Percentiles rank a stretch among this genome's conserved stretches.
Evolutionary conservation across 2,113 vertebrate species (phyloP).

Genomic region (Crotalus helleri): DNA sequence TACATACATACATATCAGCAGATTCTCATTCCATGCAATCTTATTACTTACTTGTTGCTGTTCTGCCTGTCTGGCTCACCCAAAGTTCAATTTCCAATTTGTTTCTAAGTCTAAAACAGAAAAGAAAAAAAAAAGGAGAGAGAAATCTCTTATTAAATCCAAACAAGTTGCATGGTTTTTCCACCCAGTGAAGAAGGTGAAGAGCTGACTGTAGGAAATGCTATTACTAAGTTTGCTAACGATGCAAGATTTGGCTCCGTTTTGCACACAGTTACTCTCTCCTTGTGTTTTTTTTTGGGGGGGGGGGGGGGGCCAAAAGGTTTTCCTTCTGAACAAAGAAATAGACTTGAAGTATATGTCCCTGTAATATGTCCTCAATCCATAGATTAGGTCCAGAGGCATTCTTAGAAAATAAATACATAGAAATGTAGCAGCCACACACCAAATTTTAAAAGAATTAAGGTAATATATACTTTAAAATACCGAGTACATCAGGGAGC

Average conservation of each 20-base stretch:
- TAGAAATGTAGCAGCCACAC: background rate
- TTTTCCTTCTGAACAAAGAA: background rate
- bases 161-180: background rate
- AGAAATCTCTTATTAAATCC: background rate
- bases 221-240: background rate
- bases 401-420: background rate
- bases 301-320: background rate
- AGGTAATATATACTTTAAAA: background rate
- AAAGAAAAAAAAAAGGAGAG: background rate
- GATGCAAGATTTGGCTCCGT: background rate
- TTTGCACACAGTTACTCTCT: background rate
- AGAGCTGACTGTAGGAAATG: background rate
- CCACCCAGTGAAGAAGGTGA: background rate
- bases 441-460: background rate
- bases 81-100: conserved; percentile 42
- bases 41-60: conserved; percentile 21
- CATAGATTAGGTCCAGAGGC: background rate
- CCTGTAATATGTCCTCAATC: background rate
- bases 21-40: background rate
- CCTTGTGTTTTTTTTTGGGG: background rate
- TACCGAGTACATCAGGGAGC: background rate
- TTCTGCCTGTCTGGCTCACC: conserved; percentile 9
- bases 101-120: conserved; percentile 53
- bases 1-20: background rate
- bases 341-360: background rate